Conservation (phyloP, 2,113 vertebrate genomes). For the Neodon shergylaensis region DNA sequence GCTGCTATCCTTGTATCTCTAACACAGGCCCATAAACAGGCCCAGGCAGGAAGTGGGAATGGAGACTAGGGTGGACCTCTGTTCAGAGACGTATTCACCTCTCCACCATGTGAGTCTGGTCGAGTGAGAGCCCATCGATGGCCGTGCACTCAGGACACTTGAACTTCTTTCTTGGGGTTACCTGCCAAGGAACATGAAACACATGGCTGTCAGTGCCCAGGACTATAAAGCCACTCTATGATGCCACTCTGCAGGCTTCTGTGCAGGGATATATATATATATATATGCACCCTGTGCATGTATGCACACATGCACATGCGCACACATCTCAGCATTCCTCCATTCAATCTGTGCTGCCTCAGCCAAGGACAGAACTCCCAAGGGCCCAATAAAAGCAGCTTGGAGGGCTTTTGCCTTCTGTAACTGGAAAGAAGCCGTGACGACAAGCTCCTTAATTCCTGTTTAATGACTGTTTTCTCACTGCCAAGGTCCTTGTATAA, state of each 20-base stretch:
- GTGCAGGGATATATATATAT: conserved; percentile 44
- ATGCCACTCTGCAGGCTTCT: conserved; percentile 55
- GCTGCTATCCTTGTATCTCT: conserved; percentile 70
- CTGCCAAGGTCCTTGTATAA: conserved; percentile 91
- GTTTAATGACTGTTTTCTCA: conserved; percentile 93
- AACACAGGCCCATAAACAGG: conserved; percentile 53
- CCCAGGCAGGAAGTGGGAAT: conserved; percentile 56
- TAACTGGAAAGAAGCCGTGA: conserved; percentile 87
- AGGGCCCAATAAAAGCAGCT: conserved; percentile 88
- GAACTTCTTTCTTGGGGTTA: conserved; percentile 99
- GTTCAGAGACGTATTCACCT: conserved; percentile 85
- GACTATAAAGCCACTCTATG: conserved; percentile 60
- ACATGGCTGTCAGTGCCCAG: conserved; percentile 69
- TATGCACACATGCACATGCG: too few species aligned
- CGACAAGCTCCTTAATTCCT: conserved; percentile 92
- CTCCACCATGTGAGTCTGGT: conserved; percentile 99
- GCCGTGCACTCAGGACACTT: conserved; percentile 99
- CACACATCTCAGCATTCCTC: conserved; percentile 70
- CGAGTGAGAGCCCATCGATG: conserved; percentile 96
- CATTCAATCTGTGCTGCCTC: conserved; percentile 80
- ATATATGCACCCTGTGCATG: too few species aligned
- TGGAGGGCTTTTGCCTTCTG: conserved; percentile 86
- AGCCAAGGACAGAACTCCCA: conserved; percentile 84
- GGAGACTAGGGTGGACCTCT: background rate
- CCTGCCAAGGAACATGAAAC: conserved; percentile 85